Base-by-base conservation (phyloP, 1,140 invertebrate species). In the Hylyphantes graminicola region DNA sequence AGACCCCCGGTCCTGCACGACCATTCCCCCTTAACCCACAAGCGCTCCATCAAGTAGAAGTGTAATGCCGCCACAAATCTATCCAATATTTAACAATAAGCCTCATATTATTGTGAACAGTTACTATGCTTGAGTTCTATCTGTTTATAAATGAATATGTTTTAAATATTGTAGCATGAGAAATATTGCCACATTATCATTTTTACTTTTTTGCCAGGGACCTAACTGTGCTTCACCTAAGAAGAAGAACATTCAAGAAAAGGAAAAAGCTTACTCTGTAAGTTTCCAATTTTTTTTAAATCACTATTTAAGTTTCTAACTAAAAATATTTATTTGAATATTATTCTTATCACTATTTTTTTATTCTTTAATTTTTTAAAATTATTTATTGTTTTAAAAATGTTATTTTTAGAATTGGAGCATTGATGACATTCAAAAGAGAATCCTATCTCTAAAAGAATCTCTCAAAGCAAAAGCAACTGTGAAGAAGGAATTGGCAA, bases 341-440 rank as follows among this genome's bases (percentile, higher is more conserved):
- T 61, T 3, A 61, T 61, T 61, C 57, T 61, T 17, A 15, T 61
- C n/a, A 61, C 17, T 61, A 12, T 61, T 15, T 61, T 15, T 61
- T 17, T 59, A 59, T 59, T 59, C n/a, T 7, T 7, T 12, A 59
- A 59, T n/a, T n/a, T n/a, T n/a, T n/a, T n/a, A 13, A 13, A 59
- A 59, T 7, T 4, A 9, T n/a, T 59, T 13, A 59, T 59, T 13
- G n/a, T 13, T 59, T 13, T 59, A 5, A 13, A 57, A 59, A 4
- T 59, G 5, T 5, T 59, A 59, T 59, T 12, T 9, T 59, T 59
- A 65, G 63, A 65, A 21, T n/a, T 65, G 63, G 63, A 65, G n/a
- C 21, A 21, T 65, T n/a, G 63, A 65, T 65, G 63, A 65, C 19
- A 65, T 65, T 19, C 63, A 65, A 19, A 65, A 65, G 10, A 65